Conservation (phyloP, 1,140 invertebrate species). For the Proales similis region DNA sequence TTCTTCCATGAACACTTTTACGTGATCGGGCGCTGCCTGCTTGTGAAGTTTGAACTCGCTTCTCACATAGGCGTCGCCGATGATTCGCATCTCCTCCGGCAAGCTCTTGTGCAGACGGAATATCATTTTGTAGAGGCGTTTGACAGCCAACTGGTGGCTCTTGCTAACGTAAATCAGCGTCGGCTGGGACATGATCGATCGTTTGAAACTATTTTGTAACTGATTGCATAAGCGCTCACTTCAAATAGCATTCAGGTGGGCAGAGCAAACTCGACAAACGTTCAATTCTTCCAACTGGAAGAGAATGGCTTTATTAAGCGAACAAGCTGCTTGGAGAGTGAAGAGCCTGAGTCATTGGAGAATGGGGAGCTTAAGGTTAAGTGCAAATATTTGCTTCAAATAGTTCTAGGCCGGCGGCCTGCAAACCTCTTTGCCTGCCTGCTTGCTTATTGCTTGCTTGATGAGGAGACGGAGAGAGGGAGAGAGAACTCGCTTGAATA, state of each 20-base stretch:
- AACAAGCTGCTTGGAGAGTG: too few species aligned
- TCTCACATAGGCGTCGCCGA: conserved; percentile 69
- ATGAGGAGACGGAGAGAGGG: too few species aligned
- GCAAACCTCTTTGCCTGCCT: too few species aligned
- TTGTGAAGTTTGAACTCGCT: conserved; percentile 82
- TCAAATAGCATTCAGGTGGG: neutral
- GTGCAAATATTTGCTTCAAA: too few species aligned
- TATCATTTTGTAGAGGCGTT: conserved; percentile 73
- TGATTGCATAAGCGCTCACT: too few species aligned
- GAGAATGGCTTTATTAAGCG: too few species aligned
- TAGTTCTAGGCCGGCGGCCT: too few species aligned
- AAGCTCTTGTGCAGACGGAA: conserved; percentile 73
- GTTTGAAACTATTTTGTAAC: neutral
- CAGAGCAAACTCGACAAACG: neutral
- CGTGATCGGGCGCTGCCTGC: conserved; percentile 63
- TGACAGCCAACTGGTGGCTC: conserved; percentile 20
- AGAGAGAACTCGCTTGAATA: too few species aligned
- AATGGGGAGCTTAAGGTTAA: too few species aligned
- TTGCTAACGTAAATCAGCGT: conserved; percentile 12
- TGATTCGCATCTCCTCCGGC: conserved; percentile 62
- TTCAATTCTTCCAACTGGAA: too few species aligned
- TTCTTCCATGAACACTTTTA: conserved; percentile 71
- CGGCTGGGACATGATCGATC: conserved; percentile 22
- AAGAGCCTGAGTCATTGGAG: too few species aligned
- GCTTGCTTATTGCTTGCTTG: too few species aligned